Percentiles rank a stretch among this genome's conserved stretches.
Conservation (phyloP, 2,888 invertebrate species). For the Apotomis betuletana region DNA sequence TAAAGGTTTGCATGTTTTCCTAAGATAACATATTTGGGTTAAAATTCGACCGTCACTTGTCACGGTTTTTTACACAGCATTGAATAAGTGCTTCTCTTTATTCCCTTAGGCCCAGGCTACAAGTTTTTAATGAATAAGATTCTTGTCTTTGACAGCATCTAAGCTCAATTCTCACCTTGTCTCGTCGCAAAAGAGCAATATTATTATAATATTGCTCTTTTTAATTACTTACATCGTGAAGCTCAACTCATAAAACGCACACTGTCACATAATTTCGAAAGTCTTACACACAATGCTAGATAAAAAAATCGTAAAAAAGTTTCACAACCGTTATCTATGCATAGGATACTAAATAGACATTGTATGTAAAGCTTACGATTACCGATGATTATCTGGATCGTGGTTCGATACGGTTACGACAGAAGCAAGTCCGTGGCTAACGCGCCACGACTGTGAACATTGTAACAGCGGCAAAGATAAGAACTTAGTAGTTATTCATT, state of each 20-base stretch:
- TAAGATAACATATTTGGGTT: no score
- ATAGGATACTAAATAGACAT: conserved; percentile 33
- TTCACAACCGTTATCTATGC: conserved; percentile 27
- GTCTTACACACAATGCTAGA: conserved; percentile 10
- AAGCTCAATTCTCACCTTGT: no score
- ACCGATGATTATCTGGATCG: conserved; percentile 36
- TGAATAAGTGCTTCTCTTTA: no score
- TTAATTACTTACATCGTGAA: background rate
- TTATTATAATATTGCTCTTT: no score
- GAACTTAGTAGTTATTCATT: background rate
- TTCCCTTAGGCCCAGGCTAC: no score
- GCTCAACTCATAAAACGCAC: background rate
- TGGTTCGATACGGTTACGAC: conserved; percentile 32
- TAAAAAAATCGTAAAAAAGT: conserved; percentile 28
- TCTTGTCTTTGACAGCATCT: no score
- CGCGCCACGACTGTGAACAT: background rate
- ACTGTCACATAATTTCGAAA: conserved; percentile 13
- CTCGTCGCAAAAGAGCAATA: no score
- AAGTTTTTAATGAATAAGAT: no score
- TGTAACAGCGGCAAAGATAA: background rate
- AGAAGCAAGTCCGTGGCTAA: conserved; percentile 5
- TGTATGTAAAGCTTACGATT: conserved; percentile 38
- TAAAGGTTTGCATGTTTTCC: no score
- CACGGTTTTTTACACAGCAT: no score
- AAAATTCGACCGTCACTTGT: no score